These are phyloP conservation scores for Grammomys dolichurus DNA, from an alignment of 2,113 vertebrate species.

Conservation along the genomic window DNA sequence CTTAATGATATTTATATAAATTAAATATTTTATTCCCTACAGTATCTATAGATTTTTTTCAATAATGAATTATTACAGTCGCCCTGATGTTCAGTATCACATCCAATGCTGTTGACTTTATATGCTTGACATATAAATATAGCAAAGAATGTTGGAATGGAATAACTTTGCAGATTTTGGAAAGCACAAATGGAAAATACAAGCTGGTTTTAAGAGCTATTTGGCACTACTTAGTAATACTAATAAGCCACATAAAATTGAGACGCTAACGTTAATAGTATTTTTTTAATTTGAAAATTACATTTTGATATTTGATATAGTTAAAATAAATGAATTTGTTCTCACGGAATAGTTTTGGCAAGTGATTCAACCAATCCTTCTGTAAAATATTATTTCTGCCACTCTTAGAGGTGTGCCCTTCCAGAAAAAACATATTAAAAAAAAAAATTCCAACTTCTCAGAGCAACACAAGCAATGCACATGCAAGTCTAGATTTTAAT, in stretches of 20 bases:
- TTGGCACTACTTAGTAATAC: constrained; percentile 42
- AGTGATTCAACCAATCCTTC: constrained; percentile 40
- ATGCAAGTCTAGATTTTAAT: constrained; percentile 27
- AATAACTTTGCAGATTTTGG: constrained; percentile 50
- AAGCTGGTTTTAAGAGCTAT: constrained; percentile 52
- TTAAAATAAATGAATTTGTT: constrained; percentile 66
- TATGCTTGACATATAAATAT: constrained; percentile 23
- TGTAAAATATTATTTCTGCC: constrained; percentile 34
- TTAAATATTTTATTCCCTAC: constrained; percentile 22
- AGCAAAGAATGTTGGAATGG: constrained; percentile 35
- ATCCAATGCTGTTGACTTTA: not conserved
- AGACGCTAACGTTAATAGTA: constrained; percentile 53
- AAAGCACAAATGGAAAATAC: constrained; percentile 51
- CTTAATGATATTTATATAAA: not conserved
- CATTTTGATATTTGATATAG: constrained; percentile 56
- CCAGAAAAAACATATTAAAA: not conserved
- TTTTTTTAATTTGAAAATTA: constrained; percentile 67
- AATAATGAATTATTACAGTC: constrained; percentile 12
- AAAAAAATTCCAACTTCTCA: not conserved
- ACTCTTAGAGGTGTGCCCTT: not conserved
- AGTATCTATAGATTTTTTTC: not conserved
- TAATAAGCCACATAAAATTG: constrained; percentile 65
- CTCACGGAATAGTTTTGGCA: constrained; percentile 23
- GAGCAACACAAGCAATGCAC: not conserved
- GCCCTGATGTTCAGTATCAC: not conserved